Evolutionary conservation across 1,140 invertebrate genomes (phyloP).

Genomic region (Danaus melanippus): DNA sequence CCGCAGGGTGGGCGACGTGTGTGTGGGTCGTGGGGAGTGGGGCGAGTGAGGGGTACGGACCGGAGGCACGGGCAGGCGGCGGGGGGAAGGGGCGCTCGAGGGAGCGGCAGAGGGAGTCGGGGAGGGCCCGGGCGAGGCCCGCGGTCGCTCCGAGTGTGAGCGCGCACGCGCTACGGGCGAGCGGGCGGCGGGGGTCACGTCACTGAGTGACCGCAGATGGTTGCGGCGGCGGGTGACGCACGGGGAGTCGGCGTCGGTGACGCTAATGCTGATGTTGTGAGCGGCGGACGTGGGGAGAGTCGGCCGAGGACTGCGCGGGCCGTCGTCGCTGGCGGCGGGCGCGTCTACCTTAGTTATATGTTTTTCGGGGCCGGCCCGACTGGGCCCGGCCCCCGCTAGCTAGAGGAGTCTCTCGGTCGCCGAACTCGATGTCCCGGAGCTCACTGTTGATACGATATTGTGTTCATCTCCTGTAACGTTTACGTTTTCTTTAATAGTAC

Average conservation of each 20-base stretch:
- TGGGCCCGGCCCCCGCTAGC: constrained; percentile 76
- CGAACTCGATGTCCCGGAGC: constrained; percentile 82
- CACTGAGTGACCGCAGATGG: constrained; percentile 63
- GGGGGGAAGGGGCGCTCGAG: constrained; percentile 29
- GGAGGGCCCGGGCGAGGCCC: constrained; percentile 31
- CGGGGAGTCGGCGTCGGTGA: constrained; percentile 56
- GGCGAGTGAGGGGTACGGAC: constrained; percentile 8
- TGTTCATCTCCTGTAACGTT: constrained; percentile 63
- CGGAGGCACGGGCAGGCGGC: constrained; percentile 23
- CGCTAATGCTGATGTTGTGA: constrained; percentile 63
- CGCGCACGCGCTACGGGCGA: constrained; percentile 45
- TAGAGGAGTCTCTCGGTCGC: constrained; percentile 86
- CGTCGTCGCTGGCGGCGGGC: constrained; percentile 33
- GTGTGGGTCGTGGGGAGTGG: constrained; percentile 6
- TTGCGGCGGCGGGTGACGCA: constrained; percentile 45
- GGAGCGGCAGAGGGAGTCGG: constrained; percentile 22
- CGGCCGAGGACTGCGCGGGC: constrained; percentile 21
- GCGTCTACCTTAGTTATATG: constrained; percentile 39
- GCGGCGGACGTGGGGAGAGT: constrained; percentile 11
- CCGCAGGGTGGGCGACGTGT: constrained; percentile 11
- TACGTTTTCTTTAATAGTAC: constrained; percentile 1
- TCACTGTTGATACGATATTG: constrained; percentile 77
- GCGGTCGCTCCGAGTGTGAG: constrained; percentile 49
- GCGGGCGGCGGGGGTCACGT: constrained; percentile 58
- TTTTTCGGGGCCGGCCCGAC: constrained; percentile 70